Evolutionary conservation across 2,888 invertebrate species (phyloP), one percentile per base, ranked within the genome.

Genomic region (Pachydiplax longipennis): DNA sequence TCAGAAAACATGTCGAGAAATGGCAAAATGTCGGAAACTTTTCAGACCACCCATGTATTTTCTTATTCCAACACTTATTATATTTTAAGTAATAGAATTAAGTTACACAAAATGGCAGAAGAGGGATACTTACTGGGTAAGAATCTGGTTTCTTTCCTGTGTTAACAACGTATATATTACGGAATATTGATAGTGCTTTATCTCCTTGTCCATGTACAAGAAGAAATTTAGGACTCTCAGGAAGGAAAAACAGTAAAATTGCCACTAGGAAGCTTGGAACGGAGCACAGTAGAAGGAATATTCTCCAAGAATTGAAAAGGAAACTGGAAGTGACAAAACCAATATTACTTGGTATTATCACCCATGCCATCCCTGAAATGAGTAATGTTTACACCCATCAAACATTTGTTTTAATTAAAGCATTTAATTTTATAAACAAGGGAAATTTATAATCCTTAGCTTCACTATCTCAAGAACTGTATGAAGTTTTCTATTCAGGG

Each of bases 201-300:
- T 97, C 97, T 92, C 96, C 96, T 93, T 96, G 96, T 91, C 98
- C 97, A 92, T 96, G 96, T 81, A 97, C 95, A 91, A 98, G 95
- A 90, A 98, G 95, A 94, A 97, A 98, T 94, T 98, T 98, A 0
- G 98, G 98, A 92, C 98, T 98, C 94, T 98, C 98, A 6, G 98
- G 98, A 93, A 98, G 95, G 92, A 97, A 96, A 94, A 97, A 96
- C 58, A 98, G 95, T 92, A 98, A 94, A 91, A 96, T 96, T 91
- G 97, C 98, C 91, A 98, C 98, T 92, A 98, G 94, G 94, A 98
- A 97, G 91, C 98, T 98, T 90, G 98, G 98, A 93, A 98, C 94
- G 92, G 98, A 97, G 95, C 98, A 98, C 91, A 98, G 96, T 92
- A 98, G 95, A 93, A 98, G 95, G 94, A 98, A 98, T 93, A 98